Evolutionary conservation across 2,888 invertebrate genomes (phyloP).

Genomic region (Cerceris rybyensis): DNA sequence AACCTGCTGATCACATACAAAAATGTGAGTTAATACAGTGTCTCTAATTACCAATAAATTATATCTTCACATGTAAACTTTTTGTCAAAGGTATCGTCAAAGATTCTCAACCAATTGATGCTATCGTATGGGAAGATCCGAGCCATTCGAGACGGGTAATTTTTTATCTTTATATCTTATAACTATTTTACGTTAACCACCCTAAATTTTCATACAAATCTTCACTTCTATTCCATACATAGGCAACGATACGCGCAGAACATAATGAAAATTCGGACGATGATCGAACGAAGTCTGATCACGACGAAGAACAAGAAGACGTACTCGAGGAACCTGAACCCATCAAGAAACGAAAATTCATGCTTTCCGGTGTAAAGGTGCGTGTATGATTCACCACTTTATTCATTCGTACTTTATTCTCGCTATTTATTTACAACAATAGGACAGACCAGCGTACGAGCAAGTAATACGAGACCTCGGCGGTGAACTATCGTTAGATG

Average conservation of each 20-base stretch:
- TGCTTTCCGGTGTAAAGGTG: constrained; percentile 77
- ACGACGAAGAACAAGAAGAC: constrained; percentile 38
- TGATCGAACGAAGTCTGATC: neutral
- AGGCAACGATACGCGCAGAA: constrained; percentile 29
- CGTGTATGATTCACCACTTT: neutral
- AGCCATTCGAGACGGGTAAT: constrained; percentile 73
- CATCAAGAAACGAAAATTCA: constrained; percentile 70
- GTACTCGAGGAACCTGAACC: constrained; percentile 32
- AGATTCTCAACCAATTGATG: constrained; percentile 85
- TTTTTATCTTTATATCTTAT: neutral
- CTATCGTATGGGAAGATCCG: constrained; percentile 87
- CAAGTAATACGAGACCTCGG: constrained; percentile 85
- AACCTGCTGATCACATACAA: constrained; percentile 62
- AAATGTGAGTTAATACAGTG: constrained; percentile 56
- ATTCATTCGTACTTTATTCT: neutral
- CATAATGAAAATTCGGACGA: neutral
- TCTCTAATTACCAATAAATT: constrained; percentile 1
- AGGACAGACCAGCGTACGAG: constrained; percentile 84
- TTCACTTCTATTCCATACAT: neutral
- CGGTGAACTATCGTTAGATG: constrained; percentile 85
- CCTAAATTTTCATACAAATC: neutral
- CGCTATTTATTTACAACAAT: constrained; percentile 12
- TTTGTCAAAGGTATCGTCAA: constrained; percentile 70
- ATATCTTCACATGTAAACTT: neutral
- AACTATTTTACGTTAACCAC: neutral